A percentile compares a stretch with the other conserved stretches of the same genome.
Conservation (phyloP, 2,888 invertebrate genomes). For the Heliconius ismenius region DNA sequence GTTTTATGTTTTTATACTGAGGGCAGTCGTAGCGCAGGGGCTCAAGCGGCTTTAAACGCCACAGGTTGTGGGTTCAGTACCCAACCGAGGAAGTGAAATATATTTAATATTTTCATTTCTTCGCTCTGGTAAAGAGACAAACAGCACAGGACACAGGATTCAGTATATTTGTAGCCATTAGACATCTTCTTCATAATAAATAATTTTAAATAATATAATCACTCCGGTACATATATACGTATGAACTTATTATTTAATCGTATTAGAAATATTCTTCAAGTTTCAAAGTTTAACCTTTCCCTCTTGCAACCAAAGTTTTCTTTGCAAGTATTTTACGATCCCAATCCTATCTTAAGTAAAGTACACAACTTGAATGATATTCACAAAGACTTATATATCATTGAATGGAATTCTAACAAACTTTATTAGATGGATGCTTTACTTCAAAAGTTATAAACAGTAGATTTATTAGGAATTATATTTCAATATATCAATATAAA, state of each 20-base stretch:
- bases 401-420: slow-evolving; percentile 17
- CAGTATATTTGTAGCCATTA: too few species aligned
- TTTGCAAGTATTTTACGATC: slow-evolving; percentile 31
- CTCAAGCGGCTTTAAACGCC: too few species aligned
- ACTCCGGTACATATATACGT: not conserved
- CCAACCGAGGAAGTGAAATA: too few species aligned
- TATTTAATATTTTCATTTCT: too few species aligned
- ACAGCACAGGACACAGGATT: too few species aligned
- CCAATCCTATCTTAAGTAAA: slow-evolving; percentile 26
- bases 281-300: slow-evolving; percentile 4
- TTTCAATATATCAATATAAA: not conserved
- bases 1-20: too few species aligned
- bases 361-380: slow-evolving; percentile 16
- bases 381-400: slow-evolving; percentile 24
- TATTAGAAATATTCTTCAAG: not conserved
- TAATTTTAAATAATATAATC: not conserved
- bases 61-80: too few species aligned
- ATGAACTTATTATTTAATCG: not conserved
- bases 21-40: too few species aligned
- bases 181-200: not conserved
- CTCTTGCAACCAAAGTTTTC: slow-evolving; percentile 18
- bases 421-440: slow-evolving; percentile 12
- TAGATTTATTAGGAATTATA: not conserved
- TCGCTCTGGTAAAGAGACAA: too few species aligned
- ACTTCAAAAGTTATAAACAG: slow-evolving; percentile 5